phyloP scores from a whole-genome alignment of 2,797 vertebrate species.

The Pseudocheirus occidentalis region DNA sequence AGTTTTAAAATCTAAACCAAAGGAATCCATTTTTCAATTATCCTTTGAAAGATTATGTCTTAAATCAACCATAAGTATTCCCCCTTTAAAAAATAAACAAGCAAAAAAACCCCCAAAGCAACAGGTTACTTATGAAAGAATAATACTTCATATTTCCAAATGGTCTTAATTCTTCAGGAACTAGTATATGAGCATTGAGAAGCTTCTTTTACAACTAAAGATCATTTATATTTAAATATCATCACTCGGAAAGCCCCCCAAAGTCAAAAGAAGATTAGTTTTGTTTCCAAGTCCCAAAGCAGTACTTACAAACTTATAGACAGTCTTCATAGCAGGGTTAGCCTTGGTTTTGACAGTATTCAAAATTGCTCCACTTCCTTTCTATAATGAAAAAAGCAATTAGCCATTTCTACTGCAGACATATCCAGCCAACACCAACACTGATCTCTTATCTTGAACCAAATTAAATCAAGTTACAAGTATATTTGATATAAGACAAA shows the following conservation, averaged over 20 bases:
- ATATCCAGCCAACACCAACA: conserved; percentile 68
- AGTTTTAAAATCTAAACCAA: conserved; percentile 29
- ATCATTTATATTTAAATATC: neutral
- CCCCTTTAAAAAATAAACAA: neutral
- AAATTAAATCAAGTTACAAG: conserved; percentile 66
- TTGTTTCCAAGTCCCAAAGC: conserved; percentile 18
- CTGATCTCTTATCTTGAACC: conserved; percentile 63
- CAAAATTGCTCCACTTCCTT: conserved; percentile 96
- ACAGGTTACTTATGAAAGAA: conserved; percentile 37
- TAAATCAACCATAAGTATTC: neutral
- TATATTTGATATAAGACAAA: conserved; percentile 51
- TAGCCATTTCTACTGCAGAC: conserved; percentile 65
- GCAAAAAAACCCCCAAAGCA: conserved; percentile 8
- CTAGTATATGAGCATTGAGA: neutral
- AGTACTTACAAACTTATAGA: conserved; percentile 97
- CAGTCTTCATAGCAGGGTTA: conserved; percentile 98
- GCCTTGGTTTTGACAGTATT: conserved; percentile 98
- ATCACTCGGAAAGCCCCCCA: neutral
- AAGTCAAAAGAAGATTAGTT: neutral
- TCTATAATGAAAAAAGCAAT: conserved; percentile 86
- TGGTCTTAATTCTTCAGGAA: conserved; percentile 23
- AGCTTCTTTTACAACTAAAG: neutral
- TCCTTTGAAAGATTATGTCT: neutral
- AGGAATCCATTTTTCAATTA: neutral
- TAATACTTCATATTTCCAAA: conserved; percentile 1